Evolutionary conservation across 1,140 invertebrate species (phyloP).

Genomic region (Zaprionus davidi): DNA sequence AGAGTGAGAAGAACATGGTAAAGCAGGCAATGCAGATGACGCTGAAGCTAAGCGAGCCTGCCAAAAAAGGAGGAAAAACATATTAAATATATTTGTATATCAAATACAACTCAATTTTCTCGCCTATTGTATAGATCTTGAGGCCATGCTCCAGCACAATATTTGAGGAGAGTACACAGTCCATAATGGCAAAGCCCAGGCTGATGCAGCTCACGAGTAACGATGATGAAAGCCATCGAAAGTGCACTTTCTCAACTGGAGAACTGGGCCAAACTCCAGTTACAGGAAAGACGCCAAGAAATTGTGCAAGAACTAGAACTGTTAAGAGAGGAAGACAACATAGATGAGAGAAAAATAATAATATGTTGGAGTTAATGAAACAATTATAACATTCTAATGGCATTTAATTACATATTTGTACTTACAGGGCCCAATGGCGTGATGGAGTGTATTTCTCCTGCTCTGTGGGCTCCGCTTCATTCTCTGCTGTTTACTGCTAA

Average conservation of each 20-base stretch:
- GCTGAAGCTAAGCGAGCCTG: conserved; percentile 76
- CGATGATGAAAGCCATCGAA: conserved; percentile 61
- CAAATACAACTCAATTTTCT: background rate
- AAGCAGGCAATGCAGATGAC: conserved; percentile 71
- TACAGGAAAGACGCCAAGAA: conserved; percentile 71
- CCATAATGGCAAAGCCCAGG: conserved; percentile 60
- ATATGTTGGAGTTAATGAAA: conserved; percentile 1
- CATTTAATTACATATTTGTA: conserved; percentile 19
- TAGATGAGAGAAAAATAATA: background rate
- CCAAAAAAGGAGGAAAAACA: background rate
- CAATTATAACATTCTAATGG: background rate
- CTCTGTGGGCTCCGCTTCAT: conserved; percentile 46
- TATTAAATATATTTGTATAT: background rate
- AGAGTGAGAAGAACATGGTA: conserved; percentile 59
- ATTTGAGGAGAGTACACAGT: conserved; percentile 59
- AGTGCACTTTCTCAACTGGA: conserved; percentile 50
- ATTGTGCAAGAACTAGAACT: conserved; percentile 71
- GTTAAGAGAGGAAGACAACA: background rate
- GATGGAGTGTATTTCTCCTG: conserved; percentile 70
- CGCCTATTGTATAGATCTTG: conserved; percentile 75
- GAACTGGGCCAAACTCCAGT: conserved; percentile 56
- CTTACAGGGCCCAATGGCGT: conserved; percentile 76
- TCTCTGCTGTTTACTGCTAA: conserved; percentile 30
- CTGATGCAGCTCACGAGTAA: conserved; percentile 52
- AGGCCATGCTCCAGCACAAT: conserved; percentile 63